Evolutionary conservation across 2,113 vertebrate genomes (phyloP).

Genomic region (Picathartes gymnocephalus): DNA sequence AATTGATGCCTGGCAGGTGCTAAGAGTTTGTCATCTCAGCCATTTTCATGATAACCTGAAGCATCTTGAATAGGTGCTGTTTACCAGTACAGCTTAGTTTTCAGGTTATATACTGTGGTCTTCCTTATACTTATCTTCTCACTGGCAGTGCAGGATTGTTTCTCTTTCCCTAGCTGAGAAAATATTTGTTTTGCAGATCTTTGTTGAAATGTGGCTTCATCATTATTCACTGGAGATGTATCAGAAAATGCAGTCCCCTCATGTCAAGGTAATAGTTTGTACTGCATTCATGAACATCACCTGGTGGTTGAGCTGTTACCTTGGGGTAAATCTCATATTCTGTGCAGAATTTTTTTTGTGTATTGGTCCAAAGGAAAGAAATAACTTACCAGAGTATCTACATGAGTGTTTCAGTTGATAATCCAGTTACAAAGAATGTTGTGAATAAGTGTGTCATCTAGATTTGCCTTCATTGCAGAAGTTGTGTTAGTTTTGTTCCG

Average conservation of each 20-base stretch:
- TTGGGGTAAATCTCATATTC: neutral
- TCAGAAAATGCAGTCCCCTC: constrained; percentile 97
- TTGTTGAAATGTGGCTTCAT: constrained; percentile 98
- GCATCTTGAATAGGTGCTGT: neutral
- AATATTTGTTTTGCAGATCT: constrained; percentile 79
- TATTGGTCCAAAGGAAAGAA: neutral
- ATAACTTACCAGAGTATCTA: neutral
- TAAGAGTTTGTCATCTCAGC: neutral
- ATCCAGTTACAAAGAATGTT: neutral
- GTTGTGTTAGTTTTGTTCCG: neutral
- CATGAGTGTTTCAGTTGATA: neutral
- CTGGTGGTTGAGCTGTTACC: neutral
- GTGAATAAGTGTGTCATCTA: constrained; percentile 23
- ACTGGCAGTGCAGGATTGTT: neutral
- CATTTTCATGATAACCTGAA: neutral
- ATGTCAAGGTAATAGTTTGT: constrained; percentile 86
- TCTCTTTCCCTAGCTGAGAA: neutral
- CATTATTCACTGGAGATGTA: constrained; percentile 97
- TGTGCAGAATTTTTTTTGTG: neutral
- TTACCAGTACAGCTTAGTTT: neutral
- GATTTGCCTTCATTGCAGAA: neutral
- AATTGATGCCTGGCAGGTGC: neutral
- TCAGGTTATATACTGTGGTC: neutral
- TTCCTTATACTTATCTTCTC: neutral
- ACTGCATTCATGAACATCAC: neutral